Evolutionary conservation across 2,113 vertebrate species (phyloP), one percentile per base, ranked within the genome.

Genomic region (Setophaga coronata): DNA sequence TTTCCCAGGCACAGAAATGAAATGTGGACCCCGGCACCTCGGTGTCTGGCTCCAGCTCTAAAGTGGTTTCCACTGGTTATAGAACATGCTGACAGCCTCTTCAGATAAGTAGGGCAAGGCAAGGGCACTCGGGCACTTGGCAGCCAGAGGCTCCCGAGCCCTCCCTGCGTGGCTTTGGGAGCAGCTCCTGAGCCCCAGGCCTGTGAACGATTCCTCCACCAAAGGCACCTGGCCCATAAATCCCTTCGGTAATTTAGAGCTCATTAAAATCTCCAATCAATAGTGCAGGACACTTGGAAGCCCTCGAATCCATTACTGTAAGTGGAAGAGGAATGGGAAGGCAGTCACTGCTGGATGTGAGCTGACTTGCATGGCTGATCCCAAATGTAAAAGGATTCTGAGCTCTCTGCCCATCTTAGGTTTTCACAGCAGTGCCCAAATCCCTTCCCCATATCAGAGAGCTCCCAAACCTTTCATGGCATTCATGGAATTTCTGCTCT

Each of bases 1-100:
- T 96, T 97, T 97, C 96, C 96, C 96, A 96, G 58, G 93, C 86
- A 71, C 58, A 95, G 96, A 67, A 95, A 84, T 87, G 96, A 90
- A 92, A 94, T 57, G 95, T 76, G 95, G 95, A 96, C 90, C 96
- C 96, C 86, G 95, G 96, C 96, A 97, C 96, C 96, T 96, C 80
- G 18, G 96, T 91, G 96, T 97, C 96, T 97, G 96, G 96, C 96
- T 97, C 96, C 96, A 82, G 96, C 93, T 78, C 96, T 96, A 65
- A 95, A 96, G 96, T 97, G 96, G 88, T 97, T 97, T 96, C 93
- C 95, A 97, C 96, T 89, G 58, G 90, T 94, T 96, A 96, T 76
- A 90, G 96, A 94, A 94, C 96, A 96, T 92, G 96, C 93, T 97
- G 96, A 97, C 96, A 97, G 94, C 90, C 96, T 96, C 96, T 96